phyloP scores from a whole-genome alignment of 2,113 vertebrate genomes.

The Bubo bubo region DNA sequence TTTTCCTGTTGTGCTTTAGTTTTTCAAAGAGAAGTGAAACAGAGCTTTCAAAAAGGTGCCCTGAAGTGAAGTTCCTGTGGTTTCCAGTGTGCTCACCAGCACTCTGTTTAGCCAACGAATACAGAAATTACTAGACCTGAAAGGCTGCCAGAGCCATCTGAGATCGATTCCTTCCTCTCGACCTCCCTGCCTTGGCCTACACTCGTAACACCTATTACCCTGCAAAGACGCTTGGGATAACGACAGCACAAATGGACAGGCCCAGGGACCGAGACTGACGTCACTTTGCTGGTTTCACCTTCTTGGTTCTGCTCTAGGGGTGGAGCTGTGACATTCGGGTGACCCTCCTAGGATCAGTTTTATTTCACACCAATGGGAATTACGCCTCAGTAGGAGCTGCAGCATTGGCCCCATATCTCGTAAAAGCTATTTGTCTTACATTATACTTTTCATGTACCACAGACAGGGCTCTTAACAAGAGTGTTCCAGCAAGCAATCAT shows the following conservation, averaged over 20 bases:
- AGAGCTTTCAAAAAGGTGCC: neutral
- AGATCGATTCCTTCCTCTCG: accelerated
- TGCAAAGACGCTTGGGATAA: neutral
- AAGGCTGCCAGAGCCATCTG: neutral
- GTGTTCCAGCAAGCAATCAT: neutral
- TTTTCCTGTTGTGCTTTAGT: neutral
- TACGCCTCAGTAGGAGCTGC: accelerated
- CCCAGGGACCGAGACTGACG: neutral
- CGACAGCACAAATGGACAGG: accelerated
- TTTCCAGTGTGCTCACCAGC: neutral
- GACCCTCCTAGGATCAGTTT: neutral
- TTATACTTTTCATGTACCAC: neutral
- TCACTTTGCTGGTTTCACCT: neutral
- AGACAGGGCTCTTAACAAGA: neutral
- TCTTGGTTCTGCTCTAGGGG: neutral
- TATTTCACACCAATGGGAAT: neutral
- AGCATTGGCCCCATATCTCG: neutral
- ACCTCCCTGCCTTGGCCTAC: neutral
- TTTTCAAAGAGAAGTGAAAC: neutral
- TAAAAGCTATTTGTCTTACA: neutral
- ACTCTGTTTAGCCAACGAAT: neutral
- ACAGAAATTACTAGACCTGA: neutral
- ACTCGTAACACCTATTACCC: accelerated
- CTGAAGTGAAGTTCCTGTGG: neutral
- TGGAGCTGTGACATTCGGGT: neutral